Evolutionary conservation across 2,113 vertebrate genomes (phyloP).

Genomic region (Epinephelus fuscoguttatus): DNA sequence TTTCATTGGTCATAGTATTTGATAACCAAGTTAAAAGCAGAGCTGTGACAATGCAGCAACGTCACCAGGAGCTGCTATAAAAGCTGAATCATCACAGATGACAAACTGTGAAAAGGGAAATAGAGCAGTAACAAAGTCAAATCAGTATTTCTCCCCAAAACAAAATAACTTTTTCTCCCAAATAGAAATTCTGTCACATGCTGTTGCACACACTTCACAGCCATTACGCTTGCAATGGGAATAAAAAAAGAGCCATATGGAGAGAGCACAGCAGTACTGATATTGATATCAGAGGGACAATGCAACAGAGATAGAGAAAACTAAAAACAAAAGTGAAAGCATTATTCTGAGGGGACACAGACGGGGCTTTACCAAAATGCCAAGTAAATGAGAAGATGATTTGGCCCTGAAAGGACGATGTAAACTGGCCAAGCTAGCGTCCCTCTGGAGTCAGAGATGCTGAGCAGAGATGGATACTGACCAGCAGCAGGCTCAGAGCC

Average conservation of each 20-base stretch:
- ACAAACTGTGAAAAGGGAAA: background rate
- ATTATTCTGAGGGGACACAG: background rate
- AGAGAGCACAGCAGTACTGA: background rate
- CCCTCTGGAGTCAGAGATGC: background rate
- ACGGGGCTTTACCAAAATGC: background rate
- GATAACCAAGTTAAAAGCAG: too few species aligned
- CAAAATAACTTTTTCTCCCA: background rate
- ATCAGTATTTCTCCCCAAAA: background rate
- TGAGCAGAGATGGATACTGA: slow-evolving; percentile 7
- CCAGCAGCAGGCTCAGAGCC: slow-evolving; percentile 3
- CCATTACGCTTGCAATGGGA: background rate
- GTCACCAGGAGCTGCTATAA: background rate
- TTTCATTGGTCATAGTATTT: too few species aligned
- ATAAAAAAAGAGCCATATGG: background rate
- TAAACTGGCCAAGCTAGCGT: background rate
- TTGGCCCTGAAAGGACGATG: background rate
- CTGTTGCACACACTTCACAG: background rate
- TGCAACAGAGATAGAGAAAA: too few species aligned
- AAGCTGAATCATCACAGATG: background rate
- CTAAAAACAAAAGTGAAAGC: background rate
- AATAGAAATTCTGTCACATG: background rate
- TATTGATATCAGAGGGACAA: background rate
- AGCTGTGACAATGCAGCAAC: background rate
- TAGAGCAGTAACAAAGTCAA: background rate
- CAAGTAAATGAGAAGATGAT: slow-evolving; percentile 5